Percentiles rank a stretch among this genome's conserved stretches.
Conservation (phyloP, 2,113 vertebrate genomes). For the Leucoraja erinaceus region DNA sequence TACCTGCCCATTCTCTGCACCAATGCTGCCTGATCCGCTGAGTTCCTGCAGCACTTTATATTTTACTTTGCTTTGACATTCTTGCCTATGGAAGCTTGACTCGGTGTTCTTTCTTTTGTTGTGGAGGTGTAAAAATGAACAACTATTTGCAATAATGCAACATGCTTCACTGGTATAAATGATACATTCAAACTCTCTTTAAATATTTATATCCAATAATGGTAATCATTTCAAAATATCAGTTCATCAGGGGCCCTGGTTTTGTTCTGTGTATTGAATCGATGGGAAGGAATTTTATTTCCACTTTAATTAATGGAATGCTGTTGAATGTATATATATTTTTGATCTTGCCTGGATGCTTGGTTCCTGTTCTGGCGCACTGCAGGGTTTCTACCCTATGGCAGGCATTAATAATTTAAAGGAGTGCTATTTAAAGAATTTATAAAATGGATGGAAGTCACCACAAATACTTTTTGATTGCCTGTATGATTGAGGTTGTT, state of each 20-base stretch:
- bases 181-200: background rate
- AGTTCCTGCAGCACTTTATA: too few relatives aligned
- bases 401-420: conserved; percentile 10
- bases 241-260: background rate
- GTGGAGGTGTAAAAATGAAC: background rate
- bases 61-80: background rate
- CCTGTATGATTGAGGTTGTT: background rate
- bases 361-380: background rate
- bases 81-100: background rate
- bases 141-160: background rate
- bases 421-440: conserved; percentile 3
- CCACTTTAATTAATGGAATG: background rate
- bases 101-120: background rate
- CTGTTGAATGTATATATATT: background rate
- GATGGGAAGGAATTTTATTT: too few relatives aligned
- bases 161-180: background rate
- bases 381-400: background rate
- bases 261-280: background rate
- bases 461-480: background rate
- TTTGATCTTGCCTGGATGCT: background rate
- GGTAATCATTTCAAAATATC: too few relatives aligned
- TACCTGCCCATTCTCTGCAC: too few relatives aligned
- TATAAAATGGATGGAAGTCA: conserved; percentile 18
- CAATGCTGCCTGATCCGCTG: too few relatives aligned
- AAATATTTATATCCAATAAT: background rate